Evolutionary conservation across 2,888 invertebrate genomes (phyloP).

Genomic region (Thymelicus acteon): DNA sequence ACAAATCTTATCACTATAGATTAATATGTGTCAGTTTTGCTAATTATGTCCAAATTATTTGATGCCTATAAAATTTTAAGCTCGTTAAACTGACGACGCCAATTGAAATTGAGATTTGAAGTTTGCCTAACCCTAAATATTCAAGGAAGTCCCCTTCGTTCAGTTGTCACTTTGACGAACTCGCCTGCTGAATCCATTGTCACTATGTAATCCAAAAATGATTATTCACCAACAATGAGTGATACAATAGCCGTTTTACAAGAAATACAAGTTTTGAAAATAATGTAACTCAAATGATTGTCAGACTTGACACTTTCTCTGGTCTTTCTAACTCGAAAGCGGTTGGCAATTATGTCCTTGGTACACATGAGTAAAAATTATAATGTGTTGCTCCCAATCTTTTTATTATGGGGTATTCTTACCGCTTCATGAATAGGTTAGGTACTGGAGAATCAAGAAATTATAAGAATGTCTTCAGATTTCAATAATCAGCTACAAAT

Average conservation of each 20-base stretch:
- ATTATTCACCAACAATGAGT: slow-evolving; percentile 69
- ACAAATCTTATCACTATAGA: too few relatives aligned
- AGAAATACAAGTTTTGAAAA: slow-evolving; percentile 73
- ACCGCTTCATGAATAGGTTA: not conserved
- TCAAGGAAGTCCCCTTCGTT: slow-evolving; percentile 60
- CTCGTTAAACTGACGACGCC: slow-evolving; percentile 3
- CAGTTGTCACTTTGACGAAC: slow-evolving; percentile 68
- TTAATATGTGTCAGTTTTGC: too few relatives aligned
- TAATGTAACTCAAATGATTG: slow-evolving; percentile 67
- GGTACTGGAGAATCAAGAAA: too few relatives aligned
- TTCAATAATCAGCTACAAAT: too few relatives aligned
- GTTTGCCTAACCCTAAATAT: slow-evolving; percentile 53
- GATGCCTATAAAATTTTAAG: slow-evolving; percentile 3
- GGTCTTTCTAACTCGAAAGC: slow-evolving; percentile 57
- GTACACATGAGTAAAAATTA: slow-evolving; percentile 10
- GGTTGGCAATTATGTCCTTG: slow-evolving; percentile 56
- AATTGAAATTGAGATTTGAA: slow-evolving; percentile 27
- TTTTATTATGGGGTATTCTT: not conserved
- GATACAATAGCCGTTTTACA: slow-evolving; percentile 61
- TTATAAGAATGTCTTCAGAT: too few relatives aligned
- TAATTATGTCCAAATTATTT: not conserved
- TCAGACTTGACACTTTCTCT: slow-evolving; percentile 68
- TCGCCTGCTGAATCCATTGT: slow-evolving; percentile 64
- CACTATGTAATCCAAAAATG: slow-evolving; percentile 68
- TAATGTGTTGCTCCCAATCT: not conserved